These are phyloP conservation scores for Lanius ludovicianus DNA, from an alignment of 2,113 vertebrate species.

Conservation along the genomic window DNA sequence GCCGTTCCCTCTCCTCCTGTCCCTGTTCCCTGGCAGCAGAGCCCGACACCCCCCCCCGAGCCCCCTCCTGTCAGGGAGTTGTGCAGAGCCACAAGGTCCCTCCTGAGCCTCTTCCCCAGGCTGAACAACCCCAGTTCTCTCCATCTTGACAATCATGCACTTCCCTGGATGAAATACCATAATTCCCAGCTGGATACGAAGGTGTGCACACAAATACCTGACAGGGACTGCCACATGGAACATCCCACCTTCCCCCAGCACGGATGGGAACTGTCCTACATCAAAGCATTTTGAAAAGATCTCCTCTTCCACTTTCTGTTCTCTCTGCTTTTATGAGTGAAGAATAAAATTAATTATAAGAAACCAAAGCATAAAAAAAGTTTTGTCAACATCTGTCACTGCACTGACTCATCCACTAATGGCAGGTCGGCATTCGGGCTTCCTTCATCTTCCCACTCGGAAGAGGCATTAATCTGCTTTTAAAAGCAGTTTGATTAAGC, in stretches of 20 bases:
- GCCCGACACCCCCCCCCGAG: accelerated
- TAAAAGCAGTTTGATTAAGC: neutral
- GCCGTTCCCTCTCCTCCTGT: neutral
- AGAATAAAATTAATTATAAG: neutral
- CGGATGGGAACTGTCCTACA: accelerated
- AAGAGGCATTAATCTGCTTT: neutral
- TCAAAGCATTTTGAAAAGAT: neutral
- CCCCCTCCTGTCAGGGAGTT: neutral
- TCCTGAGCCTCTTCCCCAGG: neutral
- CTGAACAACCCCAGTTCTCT: neutral
- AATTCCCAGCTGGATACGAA: neutral
- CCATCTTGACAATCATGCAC: neutral
- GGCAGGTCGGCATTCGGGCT: neutral
- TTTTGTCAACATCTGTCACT: neutral
- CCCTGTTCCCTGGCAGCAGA: neutral
- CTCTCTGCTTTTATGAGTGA: neutral
- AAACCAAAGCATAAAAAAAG: neutral
- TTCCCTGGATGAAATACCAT: neutral
- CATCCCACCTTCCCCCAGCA: neutral
- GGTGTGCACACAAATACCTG: neutral
- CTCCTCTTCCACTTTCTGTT: neutral
- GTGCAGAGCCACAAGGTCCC: neutral
- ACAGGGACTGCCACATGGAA: neutral
- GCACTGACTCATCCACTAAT: neutral
- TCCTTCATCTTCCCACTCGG: neutral